A percentile compares a stretch with the other conserved stretches of the same genome.
phyloP scores from a whole-genome alignment of 2,888 invertebrate genomes.

The Heliconius cydno region DNA sequence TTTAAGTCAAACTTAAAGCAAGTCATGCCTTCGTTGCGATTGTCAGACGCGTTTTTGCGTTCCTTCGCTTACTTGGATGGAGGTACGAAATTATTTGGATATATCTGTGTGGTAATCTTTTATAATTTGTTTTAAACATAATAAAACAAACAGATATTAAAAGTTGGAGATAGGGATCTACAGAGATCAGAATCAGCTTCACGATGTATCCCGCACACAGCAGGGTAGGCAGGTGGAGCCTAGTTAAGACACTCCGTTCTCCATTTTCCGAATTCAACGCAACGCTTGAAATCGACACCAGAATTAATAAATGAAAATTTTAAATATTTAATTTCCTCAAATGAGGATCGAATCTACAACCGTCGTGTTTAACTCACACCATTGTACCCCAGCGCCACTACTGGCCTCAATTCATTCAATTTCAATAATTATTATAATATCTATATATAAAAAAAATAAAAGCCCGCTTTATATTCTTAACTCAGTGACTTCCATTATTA shows the following conservation, averaged over 20 bases:
- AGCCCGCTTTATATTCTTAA: constrained; percentile 19
- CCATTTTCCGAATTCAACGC: no score
- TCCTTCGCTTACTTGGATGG: constrained; percentile 23
- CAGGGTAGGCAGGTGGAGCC: no score
- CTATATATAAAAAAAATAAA: background rate
- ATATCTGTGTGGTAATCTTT: background rate
- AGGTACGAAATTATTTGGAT: constrained; percentile 22
- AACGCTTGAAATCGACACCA: no score
- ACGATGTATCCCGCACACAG: no score
- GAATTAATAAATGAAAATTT: no score
- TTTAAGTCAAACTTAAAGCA: constrained; percentile 48
- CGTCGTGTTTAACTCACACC: no score
- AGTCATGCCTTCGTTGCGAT: constrained; percentile 55
- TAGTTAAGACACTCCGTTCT: no score
- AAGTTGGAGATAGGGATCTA: no score
- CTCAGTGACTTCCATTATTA: constrained; percentile 50
- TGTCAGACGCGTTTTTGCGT: constrained; percentile 39
- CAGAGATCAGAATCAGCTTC: no score
- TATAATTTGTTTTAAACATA: background rate
- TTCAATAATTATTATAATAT: background rate
- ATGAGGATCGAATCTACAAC: no score
- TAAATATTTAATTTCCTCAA: no score
- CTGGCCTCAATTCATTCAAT: background rate
- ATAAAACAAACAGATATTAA: no score
- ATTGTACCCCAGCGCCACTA: background rate